Evolutionary conservation across 2,113 vertebrate species (phyloP).

Genomic region (Solea solea): DNA sequence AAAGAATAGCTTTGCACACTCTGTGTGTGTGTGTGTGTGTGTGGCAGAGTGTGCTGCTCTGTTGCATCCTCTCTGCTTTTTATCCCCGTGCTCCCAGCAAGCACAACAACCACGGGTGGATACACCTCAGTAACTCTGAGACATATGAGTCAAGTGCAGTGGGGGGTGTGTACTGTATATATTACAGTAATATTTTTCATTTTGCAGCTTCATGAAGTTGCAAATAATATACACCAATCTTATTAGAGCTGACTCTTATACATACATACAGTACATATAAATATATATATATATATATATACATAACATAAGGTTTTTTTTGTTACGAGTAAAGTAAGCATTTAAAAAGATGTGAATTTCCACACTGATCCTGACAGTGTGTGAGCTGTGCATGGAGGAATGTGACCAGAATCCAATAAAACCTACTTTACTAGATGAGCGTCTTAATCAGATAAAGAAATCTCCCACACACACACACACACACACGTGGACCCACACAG

Average conservation of each 20-base stretch:
- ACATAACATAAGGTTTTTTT: too few relatives aligned
- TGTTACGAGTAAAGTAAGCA: too few relatives aligned
- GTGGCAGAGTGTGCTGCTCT: conserved; percentile 31
- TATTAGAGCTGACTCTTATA: too few relatives aligned
- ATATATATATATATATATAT: too few relatives aligned
- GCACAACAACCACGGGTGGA: conserved; percentile 32
- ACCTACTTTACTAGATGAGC: conserved; percentile 76
- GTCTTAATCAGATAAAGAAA: conserved; percentile 69
- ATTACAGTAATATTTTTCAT: conserved; percentile 18
- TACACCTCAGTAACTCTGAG: conserved; percentile 27
- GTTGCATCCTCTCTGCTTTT: conserved; percentile 36
- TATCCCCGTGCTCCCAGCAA: conserved; percentile 29
- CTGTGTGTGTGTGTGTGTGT: conserved; percentile 21
- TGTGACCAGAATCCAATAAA: conserved; percentile 54
- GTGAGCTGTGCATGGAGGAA: conserved; percentile 3
- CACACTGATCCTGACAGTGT: not conserved
- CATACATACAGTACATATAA: too few relatives aligned
- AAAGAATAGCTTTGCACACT: too few relatives aligned
- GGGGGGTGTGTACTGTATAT: not conserved
- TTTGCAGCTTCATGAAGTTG: not conserved
- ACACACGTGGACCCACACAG: conserved; percentile 10
- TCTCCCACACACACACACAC: conserved; percentile 37
- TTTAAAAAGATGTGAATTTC: too few relatives aligned
- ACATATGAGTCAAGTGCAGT: conserved; percentile 1
- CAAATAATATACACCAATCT: not conserved